A percentile compares a stretch with the other conserved stretches of the same genome.
Evolutionary conservation across 2,113 vertebrate genomes (phyloP).

Genomic region (Notiomystis cincta): DNA sequence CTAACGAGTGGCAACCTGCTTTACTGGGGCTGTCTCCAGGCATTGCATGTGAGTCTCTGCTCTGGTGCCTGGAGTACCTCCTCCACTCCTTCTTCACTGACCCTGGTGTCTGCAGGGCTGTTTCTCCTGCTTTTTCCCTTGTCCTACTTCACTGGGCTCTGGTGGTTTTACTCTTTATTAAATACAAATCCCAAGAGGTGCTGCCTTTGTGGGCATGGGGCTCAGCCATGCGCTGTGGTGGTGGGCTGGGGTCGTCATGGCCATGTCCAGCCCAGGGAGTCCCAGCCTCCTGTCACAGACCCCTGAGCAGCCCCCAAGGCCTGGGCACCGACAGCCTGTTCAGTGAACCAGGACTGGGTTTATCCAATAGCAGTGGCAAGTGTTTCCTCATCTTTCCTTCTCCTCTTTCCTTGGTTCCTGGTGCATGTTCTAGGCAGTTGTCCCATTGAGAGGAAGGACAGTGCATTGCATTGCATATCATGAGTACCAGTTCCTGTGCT

Average conservation of each 20-base stretch:
- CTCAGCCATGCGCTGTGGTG: neutral
- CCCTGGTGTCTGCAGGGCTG: neutral
- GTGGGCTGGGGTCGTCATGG: accelerated
- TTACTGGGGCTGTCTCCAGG: neutral
- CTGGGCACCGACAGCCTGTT: accelerated
- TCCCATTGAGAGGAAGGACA: neutral
- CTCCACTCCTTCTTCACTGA: neutral
- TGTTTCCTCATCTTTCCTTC: neutral
- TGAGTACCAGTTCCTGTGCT: neutral
- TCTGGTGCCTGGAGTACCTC: accelerated
- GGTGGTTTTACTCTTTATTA: neutral
- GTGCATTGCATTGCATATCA: neutral
- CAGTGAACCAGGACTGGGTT: neutral
- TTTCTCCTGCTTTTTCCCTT: neutral
- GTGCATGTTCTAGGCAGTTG: neutral
- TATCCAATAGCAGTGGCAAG: neutral
- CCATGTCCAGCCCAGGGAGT: neutral
- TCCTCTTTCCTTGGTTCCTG: neutral
- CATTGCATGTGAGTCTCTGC: neutral
- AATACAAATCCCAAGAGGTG: neutral
- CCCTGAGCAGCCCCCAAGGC: accelerated
- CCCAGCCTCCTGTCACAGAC: accelerated
- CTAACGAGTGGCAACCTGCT: neutral
- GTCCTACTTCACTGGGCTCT: neutral
- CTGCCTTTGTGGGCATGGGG: accelerated